A percentile compares a stretch with the other conserved stretches of the same genome.
These are phyloP conservation scores for Chlorops oryzae DNA, from an alignment of 1,140 invertebrate species.

Conservation along the genomic window DNA sequence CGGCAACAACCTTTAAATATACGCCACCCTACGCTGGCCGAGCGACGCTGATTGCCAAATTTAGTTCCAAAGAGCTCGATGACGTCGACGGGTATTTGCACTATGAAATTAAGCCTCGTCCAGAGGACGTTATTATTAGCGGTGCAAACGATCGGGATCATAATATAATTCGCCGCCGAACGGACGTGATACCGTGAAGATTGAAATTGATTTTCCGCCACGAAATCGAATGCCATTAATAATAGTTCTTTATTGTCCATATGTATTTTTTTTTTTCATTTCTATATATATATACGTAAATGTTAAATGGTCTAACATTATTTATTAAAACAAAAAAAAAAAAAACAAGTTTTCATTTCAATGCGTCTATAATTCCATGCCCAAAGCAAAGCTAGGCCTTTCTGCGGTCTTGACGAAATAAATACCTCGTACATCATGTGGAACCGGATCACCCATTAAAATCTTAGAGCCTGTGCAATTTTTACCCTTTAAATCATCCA, in stretches of 20 bases:
- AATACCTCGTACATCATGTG: conserved; percentile 51
- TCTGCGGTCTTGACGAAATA: conserved; percentile 59
- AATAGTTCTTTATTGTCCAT: too few relatives aligned
- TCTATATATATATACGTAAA: too few relatives aligned
- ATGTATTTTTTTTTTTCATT: conserved; percentile 6
- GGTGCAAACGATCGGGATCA: conserved; percentile 24
- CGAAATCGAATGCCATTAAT: too few relatives aligned
- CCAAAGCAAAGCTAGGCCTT: conserved; percentile 52
- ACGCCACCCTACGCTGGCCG: conserved; percentile 64
- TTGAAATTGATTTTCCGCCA: not conserved
- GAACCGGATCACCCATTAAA: conserved; percentile 57
- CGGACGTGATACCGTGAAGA: conserved; percentile 38
- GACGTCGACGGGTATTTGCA: conserved; percentile 77
- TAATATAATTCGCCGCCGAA: conserved; percentile 37
- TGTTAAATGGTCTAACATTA: too few relatives aligned
- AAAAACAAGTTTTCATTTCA: too few relatives aligned
- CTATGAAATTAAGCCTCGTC: conserved; percentile 51
- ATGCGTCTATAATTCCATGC: conserved; percentile 23
- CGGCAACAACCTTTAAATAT: conserved; percentile 63
- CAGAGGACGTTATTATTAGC: conserved; percentile 36
- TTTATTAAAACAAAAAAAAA: too few relatives aligned
- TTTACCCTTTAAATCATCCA: conserved; percentile 54
- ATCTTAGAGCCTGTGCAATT: conserved; percentile 51
- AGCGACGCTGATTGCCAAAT: conserved; percentile 73
- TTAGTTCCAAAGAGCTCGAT: conserved; percentile 70